Percentiles rank a stretch among this genome's conserved stretches.
These are phyloP conservation scores for Eupeodes corollae DNA, from an alignment of 1,140 invertebrate species.

Conservation along the genomic window DNA sequence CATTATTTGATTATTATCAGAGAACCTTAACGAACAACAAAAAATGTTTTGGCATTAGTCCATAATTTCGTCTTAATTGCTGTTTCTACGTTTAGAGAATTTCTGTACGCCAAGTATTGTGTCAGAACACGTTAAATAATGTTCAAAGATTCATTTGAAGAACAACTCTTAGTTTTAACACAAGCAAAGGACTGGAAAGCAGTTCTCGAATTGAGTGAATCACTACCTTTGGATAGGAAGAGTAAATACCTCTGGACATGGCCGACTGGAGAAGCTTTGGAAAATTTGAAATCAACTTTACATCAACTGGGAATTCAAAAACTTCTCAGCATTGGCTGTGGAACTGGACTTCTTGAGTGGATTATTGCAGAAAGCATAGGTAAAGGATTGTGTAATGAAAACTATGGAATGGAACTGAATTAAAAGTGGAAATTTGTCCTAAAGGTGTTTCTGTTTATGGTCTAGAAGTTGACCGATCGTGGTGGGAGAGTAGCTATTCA, in stretches of 20 bases:
- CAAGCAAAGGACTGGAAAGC: constrained; percentile 14
- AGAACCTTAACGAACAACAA: constrained; percentile 1
- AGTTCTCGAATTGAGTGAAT: constrained; percentile 15
- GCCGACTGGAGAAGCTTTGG: constrained; percentile 41
- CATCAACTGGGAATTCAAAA: constrained; percentile 5
- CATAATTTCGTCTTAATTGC: constrained; percentile 5
- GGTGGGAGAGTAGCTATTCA: constrained; percentile 51
- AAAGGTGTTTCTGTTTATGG: constrained; percentile 39
- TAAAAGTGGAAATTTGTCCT: constrained; percentile 15
- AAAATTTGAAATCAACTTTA: constrained; percentile 17
- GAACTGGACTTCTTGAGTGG: constrained; percentile 30
- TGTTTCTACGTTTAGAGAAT: neutral
- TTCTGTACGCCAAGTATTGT: constrained; percentile 4
- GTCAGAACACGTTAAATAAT: constrained; percentile 10
- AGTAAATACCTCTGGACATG: constrained; percentile 47
- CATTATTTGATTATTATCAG: too few relatives aligned
- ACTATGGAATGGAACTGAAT: constrained; percentile 18
- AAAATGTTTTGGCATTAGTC: constrained; percentile 9
- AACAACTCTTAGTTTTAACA: constrained; percentile 11
- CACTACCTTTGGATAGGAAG: constrained; percentile 16
- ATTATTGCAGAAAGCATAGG: constrained; percentile 11
- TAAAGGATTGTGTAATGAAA: constrained; percentile 13
- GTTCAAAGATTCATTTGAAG: constrained; percentile 19
- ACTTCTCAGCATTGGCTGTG: constrained; percentile 27
- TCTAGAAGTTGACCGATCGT: constrained; percentile 46